Base-by-base conservation (phyloP, 2,113 vertebrate genomes). In the Stigmatopora nigra region DNA sequence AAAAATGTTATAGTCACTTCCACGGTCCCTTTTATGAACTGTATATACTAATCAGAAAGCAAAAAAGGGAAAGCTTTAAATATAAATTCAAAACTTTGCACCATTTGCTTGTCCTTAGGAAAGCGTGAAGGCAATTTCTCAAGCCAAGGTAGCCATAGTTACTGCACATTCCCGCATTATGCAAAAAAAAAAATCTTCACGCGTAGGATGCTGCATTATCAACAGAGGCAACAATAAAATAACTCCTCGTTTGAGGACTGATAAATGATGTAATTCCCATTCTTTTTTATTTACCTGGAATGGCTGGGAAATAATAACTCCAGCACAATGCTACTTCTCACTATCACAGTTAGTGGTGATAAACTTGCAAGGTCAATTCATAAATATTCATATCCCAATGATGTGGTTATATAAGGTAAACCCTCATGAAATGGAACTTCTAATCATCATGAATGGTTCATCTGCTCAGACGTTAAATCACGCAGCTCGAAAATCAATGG, bases 261-360 rank as follows among this genome's bases (percentile, higher is more conserved):
- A 55, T 46, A 64, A 15, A 56, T 84, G 77, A 82, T 63, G 65
- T 52, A 78, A 80, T 67, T 64, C 15, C 73, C 47, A 58, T 70
- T 31, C 73, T 67, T 65, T 55, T 55, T 65, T 61, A 68, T 68
- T 64, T 67, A 57, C 48, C 10, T 22, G 48, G 70, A 59, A 55
- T 48, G 46, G 31, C 71, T 35, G 19, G 41, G 64, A 64, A 58
- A 65, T 49, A 44, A 73, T 51, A 73, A 49, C 64, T 61, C 45
- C 61, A 86, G 67, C 44, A 57, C 1, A 4, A 16, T 76, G 84
- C 66, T 73, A 80, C 62, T 25, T 11, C 71, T 87, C 67, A 77
- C 25, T 17, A 59, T 84, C 73, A 64, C 69, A 47, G 78, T 82
- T 79, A 82, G 19, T 16, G 63, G 47, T 55, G 62, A 65, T 66